These are phyloP conservation scores for Dinomys branickii DNA, from an alignment of 2,113 vertebrate species.

Conservation along the genomic window DNA sequence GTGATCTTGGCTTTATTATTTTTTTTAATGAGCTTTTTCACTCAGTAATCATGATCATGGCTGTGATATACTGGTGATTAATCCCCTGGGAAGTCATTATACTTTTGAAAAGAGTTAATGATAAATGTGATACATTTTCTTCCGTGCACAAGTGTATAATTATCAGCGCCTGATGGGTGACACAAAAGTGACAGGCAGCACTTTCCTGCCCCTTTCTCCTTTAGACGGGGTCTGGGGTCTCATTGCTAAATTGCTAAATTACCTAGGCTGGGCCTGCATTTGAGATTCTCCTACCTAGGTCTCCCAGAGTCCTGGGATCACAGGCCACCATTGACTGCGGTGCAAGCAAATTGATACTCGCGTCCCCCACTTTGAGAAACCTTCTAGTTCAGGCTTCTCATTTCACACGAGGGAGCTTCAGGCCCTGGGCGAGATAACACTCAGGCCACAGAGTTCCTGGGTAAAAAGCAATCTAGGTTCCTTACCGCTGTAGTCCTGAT, in stretches of 20 bases:
- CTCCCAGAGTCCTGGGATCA: neutral
- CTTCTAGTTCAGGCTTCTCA: neutral
- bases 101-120: neutral
- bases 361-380: neutral
- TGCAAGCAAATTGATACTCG: neutral
- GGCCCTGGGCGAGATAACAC: neutral
- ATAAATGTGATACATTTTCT: neutral
- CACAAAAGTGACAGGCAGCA: neutral
- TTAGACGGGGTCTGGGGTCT: neutral
- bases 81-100: neutral
- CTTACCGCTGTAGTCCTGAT: fast-evolving
- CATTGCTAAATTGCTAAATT: neutral
- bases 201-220: neutral
- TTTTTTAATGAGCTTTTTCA: neutral
- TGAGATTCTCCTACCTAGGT: neutral
- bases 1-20: neutral
- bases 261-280: neutral
- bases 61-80: neutral
- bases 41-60: neutral
- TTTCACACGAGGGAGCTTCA: neutral
- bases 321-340: neutral
- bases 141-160: neutral
- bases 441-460: neutral
- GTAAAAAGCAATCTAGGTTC: neutral
- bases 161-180: too few relatives aligned